phyloP scores from a whole-genome alignment of 2,888 invertebrate species.

The Drosophila lacicola region DNA sequence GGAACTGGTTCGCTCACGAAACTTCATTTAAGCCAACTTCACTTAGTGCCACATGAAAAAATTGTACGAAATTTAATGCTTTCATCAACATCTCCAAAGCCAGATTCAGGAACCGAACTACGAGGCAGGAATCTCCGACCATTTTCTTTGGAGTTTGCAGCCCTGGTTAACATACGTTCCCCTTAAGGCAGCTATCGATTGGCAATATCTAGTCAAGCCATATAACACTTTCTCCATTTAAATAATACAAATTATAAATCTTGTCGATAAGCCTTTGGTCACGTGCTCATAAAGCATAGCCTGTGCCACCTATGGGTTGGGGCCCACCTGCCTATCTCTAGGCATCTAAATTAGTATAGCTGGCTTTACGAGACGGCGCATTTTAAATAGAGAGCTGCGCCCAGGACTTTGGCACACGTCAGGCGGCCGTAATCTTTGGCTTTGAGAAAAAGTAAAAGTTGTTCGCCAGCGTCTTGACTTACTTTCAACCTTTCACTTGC shows the following conservation, averaged over 20 bases:
- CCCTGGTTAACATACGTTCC: not conserved
- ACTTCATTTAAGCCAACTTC: no score
- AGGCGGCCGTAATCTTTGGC: constrained; percentile 57
- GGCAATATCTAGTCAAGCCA: not conserved
- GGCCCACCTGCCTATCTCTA: constrained; percentile 23
- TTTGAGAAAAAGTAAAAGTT: constrained; percentile 69
- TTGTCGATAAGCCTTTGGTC: constrained; percentile 31
- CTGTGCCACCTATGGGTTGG: constrained; percentile 3
- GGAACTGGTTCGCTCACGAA: no score
- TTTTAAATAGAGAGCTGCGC: constrained; percentile 25
- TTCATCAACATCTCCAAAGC: no score
- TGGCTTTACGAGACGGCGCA: constrained; percentile 16
- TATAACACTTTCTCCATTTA: not conserved
- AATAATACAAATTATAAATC: constrained; percentile 16
- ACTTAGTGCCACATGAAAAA: no score
- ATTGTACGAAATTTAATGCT: no score
- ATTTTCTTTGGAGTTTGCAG: no score
- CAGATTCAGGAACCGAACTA: no score
- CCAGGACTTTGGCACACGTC: constrained; percentile 35
- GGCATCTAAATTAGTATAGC: constrained; percentile 43
- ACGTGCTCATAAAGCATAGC: constrained; percentile 30
- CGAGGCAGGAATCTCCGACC: no score
- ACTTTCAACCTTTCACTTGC: constrained; percentile 69
- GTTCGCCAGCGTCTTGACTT: constrained; percentile 65
- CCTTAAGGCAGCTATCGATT: not conserved